phyloP scores from a whole-genome alignment of 2,888 invertebrate species.

The Epinotia bilunana region DNA sequence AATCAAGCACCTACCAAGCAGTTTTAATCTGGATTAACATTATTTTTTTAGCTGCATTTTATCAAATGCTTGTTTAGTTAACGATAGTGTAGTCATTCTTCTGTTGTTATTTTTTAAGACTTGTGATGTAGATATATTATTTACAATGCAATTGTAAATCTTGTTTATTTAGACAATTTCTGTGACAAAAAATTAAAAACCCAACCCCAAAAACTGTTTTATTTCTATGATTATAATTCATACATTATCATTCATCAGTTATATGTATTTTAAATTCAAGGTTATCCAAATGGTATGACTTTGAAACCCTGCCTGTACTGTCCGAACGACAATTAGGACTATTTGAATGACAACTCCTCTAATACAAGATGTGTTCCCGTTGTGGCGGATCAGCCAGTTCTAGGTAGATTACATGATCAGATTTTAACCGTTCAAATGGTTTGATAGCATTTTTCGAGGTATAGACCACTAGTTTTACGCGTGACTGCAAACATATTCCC shows the following conservation, averaged over 20 bases:
- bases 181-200: constrained; percentile 58
- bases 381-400: constrained; percentile 11
- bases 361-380: constrained; percentile 29
- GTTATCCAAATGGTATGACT: constrained; percentile 7
- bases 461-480: no score
- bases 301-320: not conserved
- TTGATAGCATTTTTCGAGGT: not conserved
- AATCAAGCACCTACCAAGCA: constrained; percentile 65
- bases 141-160: constrained; percentile 55
- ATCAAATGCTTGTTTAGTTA: constrained; percentile 54
- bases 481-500: no score
- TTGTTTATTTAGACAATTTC: constrained; percentile 62
- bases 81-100: constrained; percentile 55
- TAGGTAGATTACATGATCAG: constrained; percentile 11
- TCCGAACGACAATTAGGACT: not conserved
- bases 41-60: not conserved
- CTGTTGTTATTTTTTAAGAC: constrained; percentile 53
- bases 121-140: constrained; percentile 63
- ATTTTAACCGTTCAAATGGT: not conserved
- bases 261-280: constrained; percentile 24
- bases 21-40: constrained; percentile 54
- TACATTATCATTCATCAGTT: not conserved
- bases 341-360: not conserved
- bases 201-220: constrained; percentile 51
- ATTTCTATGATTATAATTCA: constrained; percentile 45